A percentile compares a stretch with the other conserved stretches of the same genome.
These are phyloP conservation scores for Brachymystax lenok DNA, from an alignment of 2,797 vertebrate genomes.

Conservation along the genomic window DNA sequence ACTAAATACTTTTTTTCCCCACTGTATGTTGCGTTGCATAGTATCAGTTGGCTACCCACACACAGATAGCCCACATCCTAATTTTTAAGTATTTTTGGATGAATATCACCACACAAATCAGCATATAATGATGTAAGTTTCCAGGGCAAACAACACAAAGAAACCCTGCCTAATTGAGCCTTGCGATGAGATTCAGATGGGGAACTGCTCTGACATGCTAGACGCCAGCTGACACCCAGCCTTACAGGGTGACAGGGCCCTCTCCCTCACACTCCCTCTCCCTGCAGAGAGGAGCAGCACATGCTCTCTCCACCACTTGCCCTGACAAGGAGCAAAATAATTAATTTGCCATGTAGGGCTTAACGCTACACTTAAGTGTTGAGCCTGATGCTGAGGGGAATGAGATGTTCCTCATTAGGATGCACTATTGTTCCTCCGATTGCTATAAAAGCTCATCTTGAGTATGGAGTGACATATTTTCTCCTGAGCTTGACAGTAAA, in stretches of 20 bases:
- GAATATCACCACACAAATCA: neutral
- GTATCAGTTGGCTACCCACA: neutral
- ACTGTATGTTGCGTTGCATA: neutral
- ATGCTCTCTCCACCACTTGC: slow-evolving; percentile 56
- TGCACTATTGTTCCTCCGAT: slow-evolving; percentile 74
- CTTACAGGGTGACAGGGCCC: slow-evolving; percentile 62
- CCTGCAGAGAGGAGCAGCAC: slow-evolving; percentile 53
- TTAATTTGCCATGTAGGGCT: slow-evolving; percentile 65
- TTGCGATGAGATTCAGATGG: slow-evolving; percentile 33
- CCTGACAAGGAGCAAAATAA: slow-evolving; percentile 69
- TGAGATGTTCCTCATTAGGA: slow-evolving; percentile 72
- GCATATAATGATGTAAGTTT: neutral
- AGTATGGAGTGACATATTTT: slow-evolving; percentile 67
- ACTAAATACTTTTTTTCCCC: too few species aligned
- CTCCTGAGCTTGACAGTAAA: slow-evolving; percentile 63
- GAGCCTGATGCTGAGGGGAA: slow-evolving; percentile 24
- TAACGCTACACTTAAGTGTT: slow-evolving; percentile 48
- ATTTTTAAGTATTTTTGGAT: neutral
- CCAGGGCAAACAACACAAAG: neutral
- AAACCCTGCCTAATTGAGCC: slow-evolving; percentile 41
- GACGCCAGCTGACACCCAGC: slow-evolving; percentile 53
- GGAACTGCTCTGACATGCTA: slow-evolving; percentile 37
- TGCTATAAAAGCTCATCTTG: slow-evolving; percentile 66
- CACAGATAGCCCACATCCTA: neutral
- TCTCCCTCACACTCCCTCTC: neutral